phyloP scores from a whole-genome alignment of 2,113 vertebrate species.

The Hypanus sabinus region DNA sequence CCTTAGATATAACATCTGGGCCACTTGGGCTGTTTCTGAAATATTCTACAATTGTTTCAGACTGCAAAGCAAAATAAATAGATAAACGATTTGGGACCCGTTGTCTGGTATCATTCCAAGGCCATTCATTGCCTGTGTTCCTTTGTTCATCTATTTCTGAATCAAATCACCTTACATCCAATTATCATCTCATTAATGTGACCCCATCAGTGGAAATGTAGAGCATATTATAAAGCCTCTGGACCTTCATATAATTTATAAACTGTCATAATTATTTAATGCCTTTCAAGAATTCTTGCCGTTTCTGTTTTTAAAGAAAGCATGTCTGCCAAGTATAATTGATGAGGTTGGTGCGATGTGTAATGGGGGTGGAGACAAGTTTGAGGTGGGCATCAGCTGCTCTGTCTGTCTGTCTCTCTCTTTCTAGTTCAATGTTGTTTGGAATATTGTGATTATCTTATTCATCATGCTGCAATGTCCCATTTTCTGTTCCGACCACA shows the following conservation, averaged over 20 bases:
- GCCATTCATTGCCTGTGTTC: background rate
- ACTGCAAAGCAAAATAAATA: background rate
- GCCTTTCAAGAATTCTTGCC: background rate
- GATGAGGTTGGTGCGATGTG: background rate
- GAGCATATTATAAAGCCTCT: background rate
- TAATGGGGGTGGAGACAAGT: background rate
- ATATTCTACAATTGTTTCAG: background rate
- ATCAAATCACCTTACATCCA: background rate
- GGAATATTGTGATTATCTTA: background rate
- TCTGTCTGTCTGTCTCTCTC: background rate
- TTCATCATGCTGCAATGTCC: background rate
- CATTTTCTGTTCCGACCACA: background rate
- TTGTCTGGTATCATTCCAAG: background rate
- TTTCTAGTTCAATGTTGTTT: background rate
- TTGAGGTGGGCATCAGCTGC: background rate
- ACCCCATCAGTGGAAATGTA: background rate
- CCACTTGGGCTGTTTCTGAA: too few species aligned
- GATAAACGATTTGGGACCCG: background rate
- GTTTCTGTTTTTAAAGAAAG: background rate
- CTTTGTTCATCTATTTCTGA: slow-evolving; percentile 5
- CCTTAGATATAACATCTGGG: background rate
- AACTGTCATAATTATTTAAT: slow-evolving; percentile 14
- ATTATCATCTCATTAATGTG: slow-evolving; percentile 25
- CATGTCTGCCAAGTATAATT: background rate
- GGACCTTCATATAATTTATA: slow-evolving; percentile 7